phyloP scores from a whole-genome alignment of 1,140 invertebrate genomes.

The Bombus vancouverensis region DNA sequence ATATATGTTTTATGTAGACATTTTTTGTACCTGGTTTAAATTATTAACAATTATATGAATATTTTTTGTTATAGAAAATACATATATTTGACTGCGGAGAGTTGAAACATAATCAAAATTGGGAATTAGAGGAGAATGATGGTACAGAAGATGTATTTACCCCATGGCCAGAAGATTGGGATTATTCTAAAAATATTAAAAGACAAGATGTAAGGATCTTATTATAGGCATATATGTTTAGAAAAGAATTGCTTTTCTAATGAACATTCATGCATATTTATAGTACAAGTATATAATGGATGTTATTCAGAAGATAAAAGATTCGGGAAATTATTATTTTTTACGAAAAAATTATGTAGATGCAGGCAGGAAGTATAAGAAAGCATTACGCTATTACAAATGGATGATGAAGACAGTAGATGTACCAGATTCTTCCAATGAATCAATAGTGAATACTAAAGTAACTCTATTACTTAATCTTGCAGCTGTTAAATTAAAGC shows the following conservation, averaged over 20 bases:
- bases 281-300: conserved; percentile 76
- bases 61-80: conserved; percentile 82
- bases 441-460: conserved; percentile 70
- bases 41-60: neutral
- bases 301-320: conserved; percentile 85
- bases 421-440: conserved; percentile 63
- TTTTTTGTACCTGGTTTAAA: neutral
- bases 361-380: conserved; percentile 89
- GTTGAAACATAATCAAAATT: conserved; percentile 84
- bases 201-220: conserved; percentile 74
- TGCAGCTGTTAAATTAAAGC: conserved; percentile 87
- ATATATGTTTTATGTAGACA: neutral
- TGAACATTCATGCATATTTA: conserved; percentile 51
- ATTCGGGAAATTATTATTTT: conserved; percentile 88
- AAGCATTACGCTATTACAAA: conserved; percentile 87
- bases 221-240: neutral
- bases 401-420: conserved; percentile 79
- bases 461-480: conserved; percentile 85
- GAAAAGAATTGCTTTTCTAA: conserved; percentile 36
- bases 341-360: conserved; percentile 84
- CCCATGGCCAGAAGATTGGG: conserved; percentile 90
- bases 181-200: conserved; percentile 73
- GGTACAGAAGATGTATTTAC: conserved; percentile 87
- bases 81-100: conserved; percentile 89
- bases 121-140: conserved; percentile 87